Evolutionary conservation across 2,797 vertebrate genomes (phyloP).

Genomic region (Chromis chromis): DNA sequence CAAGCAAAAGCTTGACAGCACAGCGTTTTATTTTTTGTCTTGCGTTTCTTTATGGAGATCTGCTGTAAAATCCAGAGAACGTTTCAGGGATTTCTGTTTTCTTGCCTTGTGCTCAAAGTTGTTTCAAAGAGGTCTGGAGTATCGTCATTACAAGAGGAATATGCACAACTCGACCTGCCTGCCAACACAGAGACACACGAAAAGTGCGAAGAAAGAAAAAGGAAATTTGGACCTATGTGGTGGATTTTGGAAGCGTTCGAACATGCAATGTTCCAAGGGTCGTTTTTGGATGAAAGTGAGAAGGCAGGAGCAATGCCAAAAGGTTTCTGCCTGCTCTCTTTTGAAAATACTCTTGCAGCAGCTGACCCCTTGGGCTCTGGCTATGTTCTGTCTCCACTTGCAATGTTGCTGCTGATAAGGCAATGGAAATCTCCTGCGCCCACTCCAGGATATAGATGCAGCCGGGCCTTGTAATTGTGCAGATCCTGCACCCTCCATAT

Average conservation of each 20-base stretch:
- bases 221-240: constrained; percentile 81
- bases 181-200: constrained; percentile 52
- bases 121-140: constrained; percentile 59
- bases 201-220: constrained; percentile 80
- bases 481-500: constrained; percentile 59
- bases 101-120: constrained; percentile 68
- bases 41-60: constrained; percentile 44
- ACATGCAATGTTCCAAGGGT: constrained; percentile 55
- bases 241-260: constrained; percentile 81
- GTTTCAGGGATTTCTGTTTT: constrained; percentile 53
- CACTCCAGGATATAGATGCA: constrained; percentile 69
- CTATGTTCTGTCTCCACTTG: constrained; percentile 52
- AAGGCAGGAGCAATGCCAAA: constrained; percentile 61
- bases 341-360: constrained; percentile 72
- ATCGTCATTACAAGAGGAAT: constrained; percentile 67
- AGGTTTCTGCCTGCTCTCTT: constrained; percentile 55
- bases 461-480: constrained; percentile 82
- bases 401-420: constrained; percentile 79
- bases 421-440: constrained; percentile 78
- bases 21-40: constrained; percentile 33
- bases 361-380: constrained; percentile 72
- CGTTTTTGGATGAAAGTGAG: constrained; percentile 55
- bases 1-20: constrained; percentile 67
- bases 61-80: constrained; percentile 40
- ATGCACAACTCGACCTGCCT: constrained; percentile 44